These are phyloP conservation scores for Tympanuchus pallidicinctus DNA, from an alignment of 2,113 vertebrate genomes.

Conservation along the genomic window DNA sequence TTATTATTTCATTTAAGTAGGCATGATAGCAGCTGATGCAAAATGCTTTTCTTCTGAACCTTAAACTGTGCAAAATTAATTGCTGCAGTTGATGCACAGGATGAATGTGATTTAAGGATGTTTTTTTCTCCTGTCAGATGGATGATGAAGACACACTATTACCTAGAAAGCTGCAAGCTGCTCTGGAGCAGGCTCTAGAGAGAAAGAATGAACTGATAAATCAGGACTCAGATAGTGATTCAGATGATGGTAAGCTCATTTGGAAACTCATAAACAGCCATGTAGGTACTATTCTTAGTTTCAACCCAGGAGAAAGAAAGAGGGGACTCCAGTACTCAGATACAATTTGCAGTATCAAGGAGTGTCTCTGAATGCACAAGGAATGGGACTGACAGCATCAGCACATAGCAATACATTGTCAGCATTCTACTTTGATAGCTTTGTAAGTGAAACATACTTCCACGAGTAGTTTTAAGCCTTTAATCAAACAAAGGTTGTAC, in stretches of 20 bases:
- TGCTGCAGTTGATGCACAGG: not conserved
- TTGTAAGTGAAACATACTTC: not conserved
- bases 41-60: not conserved
- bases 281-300: not conserved
- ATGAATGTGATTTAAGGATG: not conserved
- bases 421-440: not conserved
- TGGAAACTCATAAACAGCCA: not conserved
- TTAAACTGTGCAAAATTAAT: not conserved
- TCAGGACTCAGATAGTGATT: constrained; percentile 98
- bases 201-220: constrained; percentile 95
- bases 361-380: not conserved
- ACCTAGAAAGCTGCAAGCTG: constrained; percentile 96
- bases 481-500: not conserved
- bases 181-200: constrained; percentile 96
- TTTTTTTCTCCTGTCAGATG: constrained; percentile 81
- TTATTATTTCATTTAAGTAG: not conserved
- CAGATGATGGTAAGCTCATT: constrained; percentile 90
- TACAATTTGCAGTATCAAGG: not conserved
- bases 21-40: not conserved
- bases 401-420: not conserved
- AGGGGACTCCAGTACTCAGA: not conserved
- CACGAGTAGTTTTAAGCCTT: not conserved
- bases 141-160: constrained; percentile 96
- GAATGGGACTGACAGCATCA: not conserved
- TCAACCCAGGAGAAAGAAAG: not conserved